Evolutionary conservation across 2,888 invertebrate species (phyloP).

Genomic region (Tetheella fluctuosa): DNA sequence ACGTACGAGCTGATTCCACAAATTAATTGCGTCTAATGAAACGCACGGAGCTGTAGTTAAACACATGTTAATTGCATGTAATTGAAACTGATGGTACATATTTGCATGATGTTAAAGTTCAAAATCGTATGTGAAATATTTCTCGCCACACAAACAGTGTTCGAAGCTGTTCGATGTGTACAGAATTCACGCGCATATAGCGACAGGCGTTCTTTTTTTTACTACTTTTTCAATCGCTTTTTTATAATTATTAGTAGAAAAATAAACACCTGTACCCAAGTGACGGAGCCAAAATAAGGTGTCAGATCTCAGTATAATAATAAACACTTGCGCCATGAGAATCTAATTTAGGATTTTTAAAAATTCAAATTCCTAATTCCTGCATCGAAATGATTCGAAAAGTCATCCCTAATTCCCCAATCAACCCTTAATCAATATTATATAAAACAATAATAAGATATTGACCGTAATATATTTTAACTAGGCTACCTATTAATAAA

Average conservation of each 20-base stretch:
- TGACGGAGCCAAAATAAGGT: no score
- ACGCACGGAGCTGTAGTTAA: conserved; percentile 48
- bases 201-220: not conserved
- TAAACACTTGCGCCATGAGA: no score
- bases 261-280: no score
- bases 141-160: not conserved
- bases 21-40: conserved; percentile 72
- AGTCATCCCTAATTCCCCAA: no score
- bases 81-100: conserved; percentile 21
- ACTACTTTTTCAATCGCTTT: no score
- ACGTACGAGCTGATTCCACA: conserved; percentile 35
- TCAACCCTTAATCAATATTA: no score
- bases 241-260: no score
- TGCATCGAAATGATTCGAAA: no score
- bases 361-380: no score
- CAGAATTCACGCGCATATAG: not conserved
- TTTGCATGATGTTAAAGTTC: conserved; percentile 10
- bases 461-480: not conserved
- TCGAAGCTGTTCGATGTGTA: not conserved
- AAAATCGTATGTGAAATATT: conserved; percentile 1
- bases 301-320: no score
- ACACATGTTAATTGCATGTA: conserved; percentile 26
- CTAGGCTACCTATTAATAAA: not conserved
- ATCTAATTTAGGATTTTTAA: no score
- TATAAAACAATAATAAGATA: no score